phyloP scores from a whole-genome alignment of 2,888 invertebrate species.

The Caenorhabditis sp. region DNA sequence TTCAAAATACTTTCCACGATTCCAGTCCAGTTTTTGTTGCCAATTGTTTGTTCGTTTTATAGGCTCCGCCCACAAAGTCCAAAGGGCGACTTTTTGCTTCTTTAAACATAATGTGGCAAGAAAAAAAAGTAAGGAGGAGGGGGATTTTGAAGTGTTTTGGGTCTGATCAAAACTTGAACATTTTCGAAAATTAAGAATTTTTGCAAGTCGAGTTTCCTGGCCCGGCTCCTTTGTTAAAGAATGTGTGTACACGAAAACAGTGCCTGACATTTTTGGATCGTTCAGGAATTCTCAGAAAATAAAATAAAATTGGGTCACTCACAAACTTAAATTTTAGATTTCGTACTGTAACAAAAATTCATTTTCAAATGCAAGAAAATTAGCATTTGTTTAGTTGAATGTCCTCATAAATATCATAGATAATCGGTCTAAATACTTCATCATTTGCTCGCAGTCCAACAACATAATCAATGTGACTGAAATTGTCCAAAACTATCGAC shows the following conservation, averaged over 20 bases:
- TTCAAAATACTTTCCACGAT: not conserved
- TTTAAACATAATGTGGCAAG: not conserved
- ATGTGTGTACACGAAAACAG: too few species aligned
- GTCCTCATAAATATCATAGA: slow-evolving; percentile 37
- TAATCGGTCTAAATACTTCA: slow-evolving; percentile 38
- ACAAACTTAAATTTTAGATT: too few species aligned
- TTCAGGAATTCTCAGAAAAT: too few species aligned
- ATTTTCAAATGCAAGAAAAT: not conserved
- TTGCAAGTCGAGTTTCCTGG: too few species aligned
- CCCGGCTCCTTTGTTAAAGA: too few species aligned
- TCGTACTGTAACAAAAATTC: too few species aligned
- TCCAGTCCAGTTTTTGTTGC: not conserved
- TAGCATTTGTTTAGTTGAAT: not conserved
- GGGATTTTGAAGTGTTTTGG: too few species aligned
- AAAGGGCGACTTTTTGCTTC: slow-evolving; percentile 16
- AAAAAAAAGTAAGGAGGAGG: too few species aligned
- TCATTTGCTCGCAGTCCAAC: slow-evolving; percentile 38
- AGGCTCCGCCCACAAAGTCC: slow-evolving; percentile 31
- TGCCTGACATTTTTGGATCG: too few species aligned
- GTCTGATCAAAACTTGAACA: too few species aligned
- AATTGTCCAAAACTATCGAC: slow-evolving; percentile 28
- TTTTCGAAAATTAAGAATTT: too few species aligned
- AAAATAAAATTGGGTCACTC: too few species aligned
- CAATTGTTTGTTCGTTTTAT: not conserved
- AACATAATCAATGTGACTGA: slow-evolving; percentile 38